A percentile compares a stretch with the other conserved stretches of the same genome.
These are phyloP conservation scores for Melanogrammus aeglefinus DNA, from an alignment of 2,797 vertebrate species.

Conservation along the genomic window DNA sequence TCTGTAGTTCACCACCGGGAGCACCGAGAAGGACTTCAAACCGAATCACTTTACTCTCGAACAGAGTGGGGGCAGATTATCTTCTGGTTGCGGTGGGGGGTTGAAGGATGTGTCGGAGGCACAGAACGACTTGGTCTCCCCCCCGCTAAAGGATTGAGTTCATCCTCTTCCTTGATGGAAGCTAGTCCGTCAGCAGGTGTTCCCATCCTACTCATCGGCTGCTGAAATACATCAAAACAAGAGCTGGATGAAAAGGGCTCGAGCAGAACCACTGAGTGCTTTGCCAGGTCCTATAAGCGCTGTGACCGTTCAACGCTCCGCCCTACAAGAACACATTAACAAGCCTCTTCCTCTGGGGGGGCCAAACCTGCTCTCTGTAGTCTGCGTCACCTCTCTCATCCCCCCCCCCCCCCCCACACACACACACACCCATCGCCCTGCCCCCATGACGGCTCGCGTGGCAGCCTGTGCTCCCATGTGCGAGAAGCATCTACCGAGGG, in stretches of 20 bases:
- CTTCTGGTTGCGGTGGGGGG: background rate
- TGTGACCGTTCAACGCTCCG: slow-evolving; percentile 18
- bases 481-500: slow-evolving; percentile 36
- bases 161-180: no score
- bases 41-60: background rate
- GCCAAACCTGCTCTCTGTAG: background rate
- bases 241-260: no score
- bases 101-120: background rate
- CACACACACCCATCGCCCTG: background rate
- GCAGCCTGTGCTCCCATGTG: slow-evolving; percentile 15
- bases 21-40: background rate
- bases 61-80: background rate
- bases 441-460: slow-evolving; percentile 20
- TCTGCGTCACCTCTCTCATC: background rate
- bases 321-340: slow-evolving; percentile 13
- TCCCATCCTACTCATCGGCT: no score
- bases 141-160: no score
- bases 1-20: background rate
- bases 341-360: slow-evolving; percentile 30
- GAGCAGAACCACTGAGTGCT: slow-evolving; percentile 9
- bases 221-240: no score
- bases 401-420: background rate
- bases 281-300: slow-evolving; percentile 25
- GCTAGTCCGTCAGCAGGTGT: no score
- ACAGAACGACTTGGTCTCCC: background rate